Base-by-base conservation (phyloP, 2,888 invertebrate species). In the Trachelus iudaicus region DNA sequence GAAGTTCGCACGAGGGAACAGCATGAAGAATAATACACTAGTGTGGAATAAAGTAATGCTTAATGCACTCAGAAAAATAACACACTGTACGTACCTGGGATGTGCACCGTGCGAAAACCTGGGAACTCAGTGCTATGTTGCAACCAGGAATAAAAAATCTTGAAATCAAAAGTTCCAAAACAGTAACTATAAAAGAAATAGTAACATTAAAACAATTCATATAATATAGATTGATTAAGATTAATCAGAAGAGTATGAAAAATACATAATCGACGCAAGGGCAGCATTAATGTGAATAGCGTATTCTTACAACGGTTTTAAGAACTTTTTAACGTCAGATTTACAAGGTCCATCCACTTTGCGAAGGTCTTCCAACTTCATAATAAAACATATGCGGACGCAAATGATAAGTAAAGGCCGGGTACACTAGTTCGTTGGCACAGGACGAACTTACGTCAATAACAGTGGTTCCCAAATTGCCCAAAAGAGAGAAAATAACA, bases 1-100 rank as follows among this genome's bases (percentile, higher is more conserved):
- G 71, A 71, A 71, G 71, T 71, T 71, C 56, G 71, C 31, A 34
- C 71, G 71, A 71, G 33, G 13, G 71, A 34, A 71, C 71, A 71
- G 12, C 33, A 71, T 71, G 31, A 34, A 31, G 71, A 33, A 71
- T 34, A 71, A 71, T 71, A 71, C 34, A 31, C 13, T 31, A 34
- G 71, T 33, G 71, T 30, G 33, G 33, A 31, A 31, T 71, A 71
- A 31, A 71, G 71, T 71, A 15, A 34, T 71, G 13, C 71, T 71
- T 31, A 71, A 71, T 71, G 33, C 71, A 12, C 71, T 23, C 33
- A 71, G 71, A 71, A 31, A 71, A 31, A 71, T 31, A 34, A 71
- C 31, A 71, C 31, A 71, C 9, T 34, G 31, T 31, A 71, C 31
- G 15, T 71, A 13, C 11, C 15, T 71, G 31, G 71, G 33, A 15